phyloP scores from a whole-genome alignment of 2,888 invertebrate genomes.

The Hedya salicella region DNA sequence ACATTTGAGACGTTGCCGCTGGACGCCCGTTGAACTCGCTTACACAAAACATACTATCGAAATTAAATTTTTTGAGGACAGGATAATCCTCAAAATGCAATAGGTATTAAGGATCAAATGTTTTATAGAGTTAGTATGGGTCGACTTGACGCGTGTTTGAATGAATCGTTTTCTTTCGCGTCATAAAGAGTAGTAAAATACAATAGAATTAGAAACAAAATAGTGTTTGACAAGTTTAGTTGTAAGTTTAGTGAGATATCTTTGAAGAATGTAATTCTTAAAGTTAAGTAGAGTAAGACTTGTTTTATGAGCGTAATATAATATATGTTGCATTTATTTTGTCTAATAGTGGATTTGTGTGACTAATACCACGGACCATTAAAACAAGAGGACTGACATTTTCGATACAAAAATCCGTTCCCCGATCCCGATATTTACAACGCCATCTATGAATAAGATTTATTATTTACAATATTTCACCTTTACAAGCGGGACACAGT shows the following conservation, averaged over 20 bases:
- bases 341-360: background rate
- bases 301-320: background rate
- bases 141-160: background rate
- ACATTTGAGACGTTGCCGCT: too few species aligned
- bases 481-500: too few species aligned
- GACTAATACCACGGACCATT: too few species aligned
- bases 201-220: background rate
- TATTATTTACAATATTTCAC: too few species aligned
- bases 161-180: background rate
- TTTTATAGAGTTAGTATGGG: background rate
- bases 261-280: conserved; percentile 14
- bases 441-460: too few species aligned
- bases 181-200: background rate
- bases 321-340: conserved; percentile 12
- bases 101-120: background rate
- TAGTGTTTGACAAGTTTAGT: conserved; percentile 1
- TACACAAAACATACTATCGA: too few species aligned
- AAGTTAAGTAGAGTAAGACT: background rate
- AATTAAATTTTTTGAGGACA: too few species aligned
- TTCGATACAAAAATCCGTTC: too few species aligned
- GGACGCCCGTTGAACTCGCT: too few species aligned
- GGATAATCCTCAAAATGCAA: too few species aligned
- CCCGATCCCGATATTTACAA: too few species aligned
- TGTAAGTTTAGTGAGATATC: conserved; percentile 15
- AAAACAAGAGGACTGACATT: too few species aligned